Percentiles rank a stretch among this genome's conserved stretches.
These are phyloP conservation scores for Deilephila elpenor DNA, from an alignment of 2,888 invertebrate species.

Conservation along the genomic window DNA sequence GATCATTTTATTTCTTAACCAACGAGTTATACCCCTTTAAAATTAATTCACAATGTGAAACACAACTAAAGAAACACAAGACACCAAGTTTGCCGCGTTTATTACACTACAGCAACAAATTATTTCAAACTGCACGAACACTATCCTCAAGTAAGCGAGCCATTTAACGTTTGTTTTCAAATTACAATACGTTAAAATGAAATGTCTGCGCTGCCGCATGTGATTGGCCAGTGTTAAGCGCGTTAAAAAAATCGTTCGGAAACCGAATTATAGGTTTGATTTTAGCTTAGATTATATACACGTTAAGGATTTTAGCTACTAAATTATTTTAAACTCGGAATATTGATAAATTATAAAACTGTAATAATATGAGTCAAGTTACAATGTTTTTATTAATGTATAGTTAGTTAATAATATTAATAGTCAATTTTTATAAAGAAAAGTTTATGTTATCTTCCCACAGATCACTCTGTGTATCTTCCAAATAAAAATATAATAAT, in stretches of 20 bases:
- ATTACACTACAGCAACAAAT: neutral
- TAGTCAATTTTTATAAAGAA: too few relatives aligned
- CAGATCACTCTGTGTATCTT: too few relatives aligned
- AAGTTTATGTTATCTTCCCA: too few relatives aligned
- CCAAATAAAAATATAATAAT: too few relatives aligned
- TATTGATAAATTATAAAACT: neutral
- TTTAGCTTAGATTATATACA: too few relatives aligned
- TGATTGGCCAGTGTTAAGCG: slow-evolving; percentile 57
- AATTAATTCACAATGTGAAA: slow-evolving; percentile 16
- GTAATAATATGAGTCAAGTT: neutral
- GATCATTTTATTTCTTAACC: slow-evolving; percentile 56
- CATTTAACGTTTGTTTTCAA: slow-evolving; percentile 57
- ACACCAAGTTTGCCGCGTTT: neutral
- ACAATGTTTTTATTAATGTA: too few relatives aligned
- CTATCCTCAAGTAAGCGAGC: slow-evolving; percentile 2
- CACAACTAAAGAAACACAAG: slow-evolving; percentile 7
- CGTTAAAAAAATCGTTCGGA: slow-evolving; percentile 34
- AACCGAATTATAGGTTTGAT: neutral
- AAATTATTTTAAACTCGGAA: neutral
- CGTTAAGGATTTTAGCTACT: too few relatives aligned
- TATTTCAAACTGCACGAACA: slow-evolving; percentile 13
- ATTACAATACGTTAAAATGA: slow-evolving; percentile 59
- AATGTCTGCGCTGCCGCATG: slow-evolving; percentile 41
- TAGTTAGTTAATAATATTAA: too few relatives aligned
- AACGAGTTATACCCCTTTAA: slow-evolving; percentile 31